phyloP scores from a whole-genome alignment of 2,797 vertebrate species.

The Staurois parvus region DNA sequence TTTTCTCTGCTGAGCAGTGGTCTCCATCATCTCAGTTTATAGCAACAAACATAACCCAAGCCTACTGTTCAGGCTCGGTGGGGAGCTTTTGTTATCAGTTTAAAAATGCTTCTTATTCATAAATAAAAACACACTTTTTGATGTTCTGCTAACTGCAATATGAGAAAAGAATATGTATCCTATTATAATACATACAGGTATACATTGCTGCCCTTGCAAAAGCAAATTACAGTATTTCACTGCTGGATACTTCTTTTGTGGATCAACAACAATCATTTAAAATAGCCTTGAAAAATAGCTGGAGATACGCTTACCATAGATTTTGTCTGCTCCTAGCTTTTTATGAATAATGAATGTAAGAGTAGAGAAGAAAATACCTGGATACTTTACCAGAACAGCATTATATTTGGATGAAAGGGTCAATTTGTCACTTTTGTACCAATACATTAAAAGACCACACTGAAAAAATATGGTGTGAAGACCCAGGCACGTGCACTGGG shows the following conservation, averaged over 20 bases:
- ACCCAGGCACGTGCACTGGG: background rate
- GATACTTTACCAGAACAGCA: background rate
- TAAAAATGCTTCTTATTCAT: background rate
- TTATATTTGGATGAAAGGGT: background rate
- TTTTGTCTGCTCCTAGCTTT: background rate
- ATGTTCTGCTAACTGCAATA: background rate
- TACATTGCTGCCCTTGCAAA: background rate
- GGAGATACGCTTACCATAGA: background rate
- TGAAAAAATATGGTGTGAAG: background rate
- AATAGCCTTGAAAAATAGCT: background rate
- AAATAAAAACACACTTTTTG: slow-evolving; percentile 1
- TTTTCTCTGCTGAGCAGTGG: background rate
- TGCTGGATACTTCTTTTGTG: background rate
- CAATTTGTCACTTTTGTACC: background rate
- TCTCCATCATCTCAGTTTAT: background rate
- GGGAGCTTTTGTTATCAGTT: background rate
- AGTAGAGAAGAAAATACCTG: background rate
- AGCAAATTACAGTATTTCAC: background rate
- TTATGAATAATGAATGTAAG: background rate
- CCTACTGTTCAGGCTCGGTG: background rate
- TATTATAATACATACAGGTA: background rate
- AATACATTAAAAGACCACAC: background rate
- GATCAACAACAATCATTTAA: background rate
- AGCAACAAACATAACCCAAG: background rate
- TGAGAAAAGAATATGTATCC: background rate